A percentile compares a stretch with the other conserved stretches of the same genome.
phyloP scores from a whole-genome alignment of 37 sponge, comb jelly and placozoan genomes.

The Crambe crambe region DNA sequence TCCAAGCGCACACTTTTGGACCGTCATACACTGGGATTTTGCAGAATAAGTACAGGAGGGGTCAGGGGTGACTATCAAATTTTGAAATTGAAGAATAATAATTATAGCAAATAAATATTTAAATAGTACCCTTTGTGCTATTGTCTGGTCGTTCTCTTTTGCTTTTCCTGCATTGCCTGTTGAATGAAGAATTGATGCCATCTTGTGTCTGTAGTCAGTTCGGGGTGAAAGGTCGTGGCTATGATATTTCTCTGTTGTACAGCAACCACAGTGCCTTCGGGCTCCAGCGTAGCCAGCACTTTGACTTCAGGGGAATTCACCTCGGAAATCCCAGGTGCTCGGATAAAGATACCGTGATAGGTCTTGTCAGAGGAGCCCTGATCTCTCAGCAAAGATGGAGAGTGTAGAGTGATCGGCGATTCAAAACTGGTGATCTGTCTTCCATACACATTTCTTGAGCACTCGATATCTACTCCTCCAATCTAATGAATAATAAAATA shows the following conservation, averaged over 20 bases:
- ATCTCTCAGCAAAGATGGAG: neutral
- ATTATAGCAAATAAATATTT: too few species aligned
- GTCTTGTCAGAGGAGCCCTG: neutral
- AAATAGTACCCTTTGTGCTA: too few species aligned
- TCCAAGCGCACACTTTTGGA: too few species aligned
- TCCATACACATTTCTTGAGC: conserved; percentile 64
- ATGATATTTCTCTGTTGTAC: conserved; percentile 69
- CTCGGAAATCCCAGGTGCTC: conserved; percentile 67
- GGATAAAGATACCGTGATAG: conserved; percentile 69
- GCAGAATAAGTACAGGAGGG: too few species aligned
- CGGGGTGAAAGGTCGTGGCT: conserved; percentile 77
- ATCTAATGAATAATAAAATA: conserved; percentile 26
- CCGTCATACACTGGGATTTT: too few species aligned
- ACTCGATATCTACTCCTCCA: conserved; percentile 61
- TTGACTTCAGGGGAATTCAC: conserved; percentile 38
- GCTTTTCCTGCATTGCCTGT: neutral
- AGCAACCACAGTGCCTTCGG: conserved; percentile 53
- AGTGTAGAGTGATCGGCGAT: conserved; percentile 39
- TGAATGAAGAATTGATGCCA: conserved; percentile 65
- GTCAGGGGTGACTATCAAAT: too few species aligned
- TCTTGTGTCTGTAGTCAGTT: conserved; percentile 64
- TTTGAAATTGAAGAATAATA: neutral
- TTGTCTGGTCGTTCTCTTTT: too few species aligned
- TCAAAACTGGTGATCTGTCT: conserved; percentile 75
- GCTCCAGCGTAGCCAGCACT: conserved; percentile 35